Evolutionary conservation across 2,888 invertebrate genomes (phyloP).

Genomic region (Stegana nigrithorax): DNA sequence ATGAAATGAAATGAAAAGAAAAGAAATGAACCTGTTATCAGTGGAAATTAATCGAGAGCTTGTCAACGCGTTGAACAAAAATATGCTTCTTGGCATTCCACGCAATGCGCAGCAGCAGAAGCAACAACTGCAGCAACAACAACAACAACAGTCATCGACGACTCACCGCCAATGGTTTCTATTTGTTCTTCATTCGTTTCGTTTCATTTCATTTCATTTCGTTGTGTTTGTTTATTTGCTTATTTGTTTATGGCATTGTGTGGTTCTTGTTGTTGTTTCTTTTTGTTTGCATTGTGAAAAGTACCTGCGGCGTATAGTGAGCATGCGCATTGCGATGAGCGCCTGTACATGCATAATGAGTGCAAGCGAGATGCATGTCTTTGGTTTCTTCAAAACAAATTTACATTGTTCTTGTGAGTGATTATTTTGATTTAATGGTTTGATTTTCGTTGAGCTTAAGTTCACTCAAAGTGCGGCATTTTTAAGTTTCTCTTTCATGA

Average conservation of each 20-base stretch:
- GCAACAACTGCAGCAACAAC: too few species aligned
- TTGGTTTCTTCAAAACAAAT: constrained; percentile 46
- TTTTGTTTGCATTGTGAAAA: constrained; percentile 57
- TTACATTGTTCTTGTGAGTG: constrained; percentile 34
- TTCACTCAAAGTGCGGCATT: constrained; percentile 2
- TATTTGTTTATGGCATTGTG: constrained; percentile 61
- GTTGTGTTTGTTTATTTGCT: constrained; percentile 32
- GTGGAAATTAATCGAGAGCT: constrained; percentile 55
- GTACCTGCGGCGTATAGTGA: constrained; percentile 33
- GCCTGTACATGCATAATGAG: background rate
- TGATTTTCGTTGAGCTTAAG: constrained; percentile 4
- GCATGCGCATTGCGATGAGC: background rate
- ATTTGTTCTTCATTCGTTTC: too few species aligned
- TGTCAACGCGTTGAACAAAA: constrained; percentile 20
- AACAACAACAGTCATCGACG: too few species aligned
- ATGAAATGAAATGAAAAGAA: constrained; percentile 42
- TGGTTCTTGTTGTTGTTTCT: constrained; percentile 52
- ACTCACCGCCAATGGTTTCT: too few species aligned
- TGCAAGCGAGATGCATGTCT: constrained; percentile 4
- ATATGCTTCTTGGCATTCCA: background rate
- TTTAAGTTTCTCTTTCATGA: background rate
- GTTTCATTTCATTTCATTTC: too few species aligned
- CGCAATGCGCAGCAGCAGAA: background rate
- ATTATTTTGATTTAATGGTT: constrained; percentile 16
- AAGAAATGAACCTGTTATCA: constrained; percentile 63